Base-by-base conservation (phyloP, 2,888 invertebrate genomes). In the Venustoraphidia nigricollis region DNA sequence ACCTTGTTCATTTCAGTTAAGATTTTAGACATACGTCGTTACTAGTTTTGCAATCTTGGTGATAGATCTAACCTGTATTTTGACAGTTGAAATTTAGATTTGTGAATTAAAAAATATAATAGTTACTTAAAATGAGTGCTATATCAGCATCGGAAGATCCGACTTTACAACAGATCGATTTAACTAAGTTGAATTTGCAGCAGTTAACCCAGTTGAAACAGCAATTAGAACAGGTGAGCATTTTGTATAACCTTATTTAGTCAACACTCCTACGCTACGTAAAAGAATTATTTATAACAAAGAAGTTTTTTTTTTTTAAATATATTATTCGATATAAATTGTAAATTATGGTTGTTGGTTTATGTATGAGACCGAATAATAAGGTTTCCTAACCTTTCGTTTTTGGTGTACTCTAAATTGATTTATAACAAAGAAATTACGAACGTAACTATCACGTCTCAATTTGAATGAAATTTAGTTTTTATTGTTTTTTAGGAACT, bases 201-300 rank as follows among this genome's bases (percentile, higher is more conserved):
- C 90, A 91, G 67, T 75, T 94, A 62, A 79, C 83, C 55, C 81
- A 86, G 60, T 69, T 93, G 48, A 90, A 88, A 65, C 84, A 87
- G 60, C 90, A 91, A 70, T 70, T 93, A 55, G 91, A 93, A 66
- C 83, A 87, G 72, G 87, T 87, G 63, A 61, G 58, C 54, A 36
- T 8, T 17, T 43, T 41, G 58, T 46, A 37, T 50, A 48, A 49
- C 46, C 46, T 49, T 27, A 27, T 27, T 27, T 27, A 27, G 27
- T 27, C 27, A 27, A 27, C 46, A 45, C 14, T 48, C 46, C 47
- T 45, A 10, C 34, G 41, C 27, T 47, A 35, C 48, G 35, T 44
- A 34, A 46, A 35, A 34, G 34, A 9, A 36, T 36, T 47, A 36
- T 34, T 36, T 37, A 14, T 10, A 11, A 35, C 36, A 9, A 38